Base-by-base conservation (phyloP, 2,888 invertebrate genomes). In the Drosophila paranaensis region DNA sequence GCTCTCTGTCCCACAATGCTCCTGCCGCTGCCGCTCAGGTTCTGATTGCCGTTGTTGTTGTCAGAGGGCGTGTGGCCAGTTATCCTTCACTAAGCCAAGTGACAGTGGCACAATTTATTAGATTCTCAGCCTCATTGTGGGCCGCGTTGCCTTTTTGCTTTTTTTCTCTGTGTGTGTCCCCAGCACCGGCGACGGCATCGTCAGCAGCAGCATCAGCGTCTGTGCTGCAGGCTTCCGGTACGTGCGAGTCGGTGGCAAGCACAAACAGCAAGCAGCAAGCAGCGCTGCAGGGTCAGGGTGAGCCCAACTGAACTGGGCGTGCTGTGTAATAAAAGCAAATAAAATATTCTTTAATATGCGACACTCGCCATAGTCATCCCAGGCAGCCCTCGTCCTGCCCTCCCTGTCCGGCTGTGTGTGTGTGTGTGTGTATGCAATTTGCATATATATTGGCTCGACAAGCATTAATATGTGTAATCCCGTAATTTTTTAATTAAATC, bases 401-500 rank as follows among this genome's bases (percentile, higher is more conserved):
- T 42, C 16, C 67, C 67, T 56, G 54, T 50, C 58, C 40, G 57
- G 56, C 63, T 76, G 61, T 79, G 61, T 79, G 66, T 79, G 56
- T 70, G 67, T 80, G 87, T 76, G 61, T 79, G 61, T 79, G 66
- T 79, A 54, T 70, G 67, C 81, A 88, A 90, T 90, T 90, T 90
- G 90, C 90, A 90, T 90, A 90, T 90, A 90, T 90, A 90, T 90
- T 90, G 90, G 86, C 85, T 89, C 79, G 86, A 86, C 88, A 88
- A 84, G 89, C 86, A 87, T 87, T 87, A 87, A 82, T 88, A 79
- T 85, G 77, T 90, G 89, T 90, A 90, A 90, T 90, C 90, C 90
- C 76, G 77, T 90, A 90, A 90, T 90, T 90, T 90, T 90, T 90
- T 90, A 90, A 90, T 90, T 90, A 90, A 90, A 90, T 89, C 89